Conservation (phyloP, 2,797 vertebrate species). For the Fratercula arctica region DNA sequence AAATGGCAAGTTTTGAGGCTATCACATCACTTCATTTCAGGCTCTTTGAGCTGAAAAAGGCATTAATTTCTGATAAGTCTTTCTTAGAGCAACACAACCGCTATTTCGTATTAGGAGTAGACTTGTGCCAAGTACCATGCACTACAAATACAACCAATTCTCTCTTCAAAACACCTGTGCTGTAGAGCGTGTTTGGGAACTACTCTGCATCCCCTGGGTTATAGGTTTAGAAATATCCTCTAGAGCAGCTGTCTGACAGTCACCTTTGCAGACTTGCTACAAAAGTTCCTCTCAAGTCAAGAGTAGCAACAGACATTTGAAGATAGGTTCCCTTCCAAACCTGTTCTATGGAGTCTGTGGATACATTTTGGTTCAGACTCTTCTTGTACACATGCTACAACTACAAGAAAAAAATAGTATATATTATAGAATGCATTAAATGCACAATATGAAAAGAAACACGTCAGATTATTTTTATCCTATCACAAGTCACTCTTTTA, state of each 20-base stretch:
- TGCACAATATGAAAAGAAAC: not conserved
- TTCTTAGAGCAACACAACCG: not conserved
- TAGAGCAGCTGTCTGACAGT: not conserved
- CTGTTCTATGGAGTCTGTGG: not conserved
- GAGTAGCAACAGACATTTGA: not conserved
- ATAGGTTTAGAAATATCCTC: not conserved
- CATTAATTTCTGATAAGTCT: not conserved
- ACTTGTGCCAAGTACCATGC: not conserved
- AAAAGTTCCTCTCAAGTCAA: not conserved
- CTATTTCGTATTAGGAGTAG: not conserved
- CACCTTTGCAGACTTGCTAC: not conserved
- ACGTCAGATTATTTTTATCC: not conserved
- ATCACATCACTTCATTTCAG: not conserved
- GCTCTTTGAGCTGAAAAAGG: not conserved
- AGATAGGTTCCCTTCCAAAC: not conserved
- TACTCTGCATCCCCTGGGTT: not conserved
- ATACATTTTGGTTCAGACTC: not conserved
- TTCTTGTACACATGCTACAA: not conserved
- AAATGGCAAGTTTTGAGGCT: not conserved
- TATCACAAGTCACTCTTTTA: not conserved
- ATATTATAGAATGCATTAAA: not conserved
- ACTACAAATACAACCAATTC: not conserved
- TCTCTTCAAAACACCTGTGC: not conserved
- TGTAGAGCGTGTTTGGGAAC: not conserved
- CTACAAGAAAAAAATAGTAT: not conserved